These are phyloP conservation scores for Parotia lawesii DNA, from an alignment of 2,113 vertebrate species.

Conservation along the genomic window DNA sequence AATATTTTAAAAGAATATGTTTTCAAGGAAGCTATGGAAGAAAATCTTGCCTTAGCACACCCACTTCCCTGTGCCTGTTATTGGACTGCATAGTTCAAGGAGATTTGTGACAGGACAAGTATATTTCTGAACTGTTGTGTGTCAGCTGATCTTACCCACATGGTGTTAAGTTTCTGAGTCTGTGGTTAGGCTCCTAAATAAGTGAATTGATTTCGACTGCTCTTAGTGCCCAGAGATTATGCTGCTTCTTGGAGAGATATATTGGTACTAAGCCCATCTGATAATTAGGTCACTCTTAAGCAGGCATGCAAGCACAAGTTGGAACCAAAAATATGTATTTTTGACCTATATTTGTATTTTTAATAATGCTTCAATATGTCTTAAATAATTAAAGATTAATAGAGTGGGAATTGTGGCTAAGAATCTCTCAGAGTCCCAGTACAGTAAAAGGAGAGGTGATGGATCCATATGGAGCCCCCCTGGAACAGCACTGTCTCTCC, in stretches of 20 bases:
- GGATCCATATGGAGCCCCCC: neutral
- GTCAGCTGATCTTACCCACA: neutral
- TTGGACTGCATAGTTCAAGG: neutral
- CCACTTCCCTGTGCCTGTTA: neutral
- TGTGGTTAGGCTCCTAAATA: neutral
- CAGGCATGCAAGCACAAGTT: neutral
- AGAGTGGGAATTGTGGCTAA: neutral
- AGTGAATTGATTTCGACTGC: neutral
- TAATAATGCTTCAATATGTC: neutral
- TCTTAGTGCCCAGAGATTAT: neutral
- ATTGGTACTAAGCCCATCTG: neutral
- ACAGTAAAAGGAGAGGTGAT: neutral
- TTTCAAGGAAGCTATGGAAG: neutral
- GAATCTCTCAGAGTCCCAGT: neutral
- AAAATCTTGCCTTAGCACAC: neutral
- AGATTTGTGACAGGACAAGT: neutral
- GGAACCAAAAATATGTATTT: neutral
- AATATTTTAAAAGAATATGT: neutral
- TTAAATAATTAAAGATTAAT: neutral
- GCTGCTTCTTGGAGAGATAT: neutral
- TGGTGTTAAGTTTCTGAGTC: neutral
- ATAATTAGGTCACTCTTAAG: neutral
- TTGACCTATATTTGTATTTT: conserved; percentile 3
- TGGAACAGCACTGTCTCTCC: neutral
- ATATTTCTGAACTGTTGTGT: neutral